A percentile compares a stretch with the other conserved stretches of the same genome.
Evolutionary conservation across 2,888 invertebrate genomes (phyloP).

Genomic region (Acleris sparsana): DNA sequence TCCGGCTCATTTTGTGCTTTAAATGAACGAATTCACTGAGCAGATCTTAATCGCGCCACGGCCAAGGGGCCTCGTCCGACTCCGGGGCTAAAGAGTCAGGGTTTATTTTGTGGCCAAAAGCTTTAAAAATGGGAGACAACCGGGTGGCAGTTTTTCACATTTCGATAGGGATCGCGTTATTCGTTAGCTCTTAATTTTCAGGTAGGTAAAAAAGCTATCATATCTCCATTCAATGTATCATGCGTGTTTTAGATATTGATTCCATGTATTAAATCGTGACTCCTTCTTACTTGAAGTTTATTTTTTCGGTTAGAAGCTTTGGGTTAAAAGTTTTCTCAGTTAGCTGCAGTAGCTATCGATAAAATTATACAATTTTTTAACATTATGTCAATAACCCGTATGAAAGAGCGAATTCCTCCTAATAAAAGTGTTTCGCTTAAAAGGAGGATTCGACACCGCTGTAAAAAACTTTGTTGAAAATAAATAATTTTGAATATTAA

Average conservation of each 20-base stretch:
- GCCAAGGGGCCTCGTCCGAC: slow-evolving; percentile 69
- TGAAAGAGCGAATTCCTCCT: no score
- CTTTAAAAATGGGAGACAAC: slow-evolving; percentile 60
- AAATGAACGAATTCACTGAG: slow-evolving; percentile 68
- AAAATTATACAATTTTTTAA: no score
- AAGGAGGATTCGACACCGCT: no score
- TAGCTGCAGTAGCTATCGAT: no score
- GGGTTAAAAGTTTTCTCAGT: no score
- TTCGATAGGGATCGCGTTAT: slow-evolving; percentile 20
- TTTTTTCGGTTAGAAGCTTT: no score
- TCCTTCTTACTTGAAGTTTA: background rate
- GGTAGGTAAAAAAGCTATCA: background rate
- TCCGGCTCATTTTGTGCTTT: slow-evolving; percentile 66
- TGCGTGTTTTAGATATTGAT: background rate
- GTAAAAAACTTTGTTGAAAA: no score
- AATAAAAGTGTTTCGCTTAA: no score
- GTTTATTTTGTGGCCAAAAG: slow-evolving; percentile 68
- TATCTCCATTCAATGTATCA: background rate
- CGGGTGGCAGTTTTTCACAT: slow-evolving; percentile 40
- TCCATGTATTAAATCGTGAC: background rate
- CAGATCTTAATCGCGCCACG: slow-evolving; percentile 72
- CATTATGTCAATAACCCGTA: no score
- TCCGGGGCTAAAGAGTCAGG: slow-evolving; percentile 67
- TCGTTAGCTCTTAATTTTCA: slow-evolving; percentile 13
- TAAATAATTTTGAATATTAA: no score